Base-by-base conservation (phyloP, 2,888 invertebrate species). In the Luperina testacea region DNA sequence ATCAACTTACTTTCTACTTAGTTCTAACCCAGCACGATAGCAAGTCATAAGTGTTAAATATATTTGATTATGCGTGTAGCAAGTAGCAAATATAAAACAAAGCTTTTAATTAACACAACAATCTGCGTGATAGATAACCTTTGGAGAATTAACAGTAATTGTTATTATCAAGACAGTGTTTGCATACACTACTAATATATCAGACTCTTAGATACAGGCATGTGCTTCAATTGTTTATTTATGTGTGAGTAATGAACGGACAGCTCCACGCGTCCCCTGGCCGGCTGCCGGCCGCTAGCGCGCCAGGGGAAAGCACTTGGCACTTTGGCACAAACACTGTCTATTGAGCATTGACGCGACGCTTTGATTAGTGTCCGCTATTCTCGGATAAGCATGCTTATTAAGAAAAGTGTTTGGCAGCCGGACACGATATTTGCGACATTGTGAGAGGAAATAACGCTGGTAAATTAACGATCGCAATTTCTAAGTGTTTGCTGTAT, bases 291-390 rank as follows among this genome's bases (percentile, higher is more conserved):
- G 73, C 71, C 91, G 93, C 92, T 92, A 92, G 92, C 92, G 89
- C 86, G 82, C 72, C 85, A 84, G 87, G 88, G 90, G 92, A 92
- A 92, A 93, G 91, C 91, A 92, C 91, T 95, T 94, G 95, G 93
- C 94, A 93, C 77, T 80, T 77, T 82, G 78, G 84, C 86, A 87
- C 89, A 86, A 86, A 84, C 81, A 87, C 57, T 80, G 89, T 88
- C 85, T 89, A 85, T 88, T 89, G 90, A 91, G 90, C 93, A 92
- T 92, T 92, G 92, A 92, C 92, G 91, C 88, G 90, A 85, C 80
- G 86, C 90, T 92, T 91, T 94, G 94, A 95, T 95, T 92, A 93
- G 94, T 94, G 88, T 48, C 77, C 83, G 87, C 92, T 94, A 93
- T 94, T 93, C 89, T 91, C 81, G 87, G 91, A 86, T 87, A 81